phyloP scores from a whole-genome alignment of 2,888 invertebrate species.

The Diadromus collaris region DNA sequence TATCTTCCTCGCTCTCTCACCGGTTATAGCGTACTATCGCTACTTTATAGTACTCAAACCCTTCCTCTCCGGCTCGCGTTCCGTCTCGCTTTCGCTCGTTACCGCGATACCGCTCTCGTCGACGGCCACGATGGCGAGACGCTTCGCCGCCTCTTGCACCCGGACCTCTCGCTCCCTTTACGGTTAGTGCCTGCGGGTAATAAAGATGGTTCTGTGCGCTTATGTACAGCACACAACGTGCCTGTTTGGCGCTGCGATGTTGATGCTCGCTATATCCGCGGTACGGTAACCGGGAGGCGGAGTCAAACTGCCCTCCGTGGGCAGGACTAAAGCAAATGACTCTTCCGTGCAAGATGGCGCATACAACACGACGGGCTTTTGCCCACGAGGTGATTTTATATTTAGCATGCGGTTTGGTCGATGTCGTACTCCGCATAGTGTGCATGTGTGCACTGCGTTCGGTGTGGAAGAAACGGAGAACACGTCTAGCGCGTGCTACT shows the following conservation, averaged over 20 bases:
- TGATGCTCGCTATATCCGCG: conserved; percentile 47
- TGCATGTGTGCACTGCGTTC: not conserved
- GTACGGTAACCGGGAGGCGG: conserved; percentile 80
- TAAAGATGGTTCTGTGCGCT: conserved; percentile 80
- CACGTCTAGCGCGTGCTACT: conserved; percentile 39
- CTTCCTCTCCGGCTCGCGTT: conserved; percentile 25
- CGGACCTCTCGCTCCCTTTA: conserved; percentile 76
- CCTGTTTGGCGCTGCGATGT: conserved; percentile 25
- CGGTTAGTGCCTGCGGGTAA: conserved; percentile 79
- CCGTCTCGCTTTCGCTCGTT: conserved; percentile 55
- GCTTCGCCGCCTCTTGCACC: conserved; percentile 61
- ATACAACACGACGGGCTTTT: conserved; percentile 56
- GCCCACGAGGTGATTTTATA: conserved; percentile 76
- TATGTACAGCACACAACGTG: conserved; percentile 70
- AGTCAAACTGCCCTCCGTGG: conserved; percentile 81
- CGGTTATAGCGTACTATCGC: conserved; percentile 54
- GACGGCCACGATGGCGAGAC: conserved; percentile 52
- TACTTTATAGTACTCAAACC: conserved; percentile 51
- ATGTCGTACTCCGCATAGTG: conserved; percentile 27
- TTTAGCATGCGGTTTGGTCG: conserved; percentile 74
- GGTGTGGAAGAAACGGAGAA: conserved; percentile 33
- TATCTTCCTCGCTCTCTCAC: conserved; percentile 59
- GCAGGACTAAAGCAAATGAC: conserved; percentile 82
- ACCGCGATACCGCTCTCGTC: conserved; percentile 48
- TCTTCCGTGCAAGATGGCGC: conserved; percentile 82